These are phyloP conservation scores for Pheucticus melanocephalus DNA, from an alignment of 2,113 vertebrate genomes.

Conservation along the genomic window DNA sequence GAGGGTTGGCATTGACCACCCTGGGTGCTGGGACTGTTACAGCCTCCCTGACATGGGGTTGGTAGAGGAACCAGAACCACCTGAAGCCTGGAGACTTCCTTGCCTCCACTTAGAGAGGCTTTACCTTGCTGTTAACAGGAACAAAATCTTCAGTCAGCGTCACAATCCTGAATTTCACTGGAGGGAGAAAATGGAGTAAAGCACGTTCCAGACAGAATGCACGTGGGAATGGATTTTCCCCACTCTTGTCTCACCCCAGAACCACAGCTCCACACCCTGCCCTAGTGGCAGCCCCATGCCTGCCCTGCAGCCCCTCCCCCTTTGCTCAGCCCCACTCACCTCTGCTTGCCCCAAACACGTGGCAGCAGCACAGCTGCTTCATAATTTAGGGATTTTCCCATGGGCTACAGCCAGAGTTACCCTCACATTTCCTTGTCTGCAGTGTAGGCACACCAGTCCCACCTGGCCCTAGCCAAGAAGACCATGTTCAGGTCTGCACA, in stretches of 20 bases:
- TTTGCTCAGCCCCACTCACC: not conserved
- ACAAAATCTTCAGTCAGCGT: slow-evolving; percentile 2
- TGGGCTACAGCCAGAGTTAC: not conserved
- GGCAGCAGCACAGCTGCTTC: not conserved
- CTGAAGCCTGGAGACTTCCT: not conserved
- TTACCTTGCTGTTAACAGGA: slow-evolving; percentile 47
- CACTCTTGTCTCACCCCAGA: not conserved
- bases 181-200: not conserved
- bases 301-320: not conserved
- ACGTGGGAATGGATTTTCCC: fast-evolving
- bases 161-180: slow-evolving; percentile 58
- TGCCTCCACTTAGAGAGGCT: not conserved
- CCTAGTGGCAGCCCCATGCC: fast-evolving
- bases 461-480: not conserved
- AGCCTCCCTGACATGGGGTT: not conserved
- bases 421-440: not conserved
- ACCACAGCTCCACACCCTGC: not conserved
- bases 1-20: fast-evolving
- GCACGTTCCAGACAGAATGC: fast-evolving
- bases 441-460: not conserved
- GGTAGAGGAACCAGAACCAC: not conserved
- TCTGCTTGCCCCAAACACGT: fast-evolving
- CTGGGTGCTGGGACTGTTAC: not conserved
- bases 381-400: not conserved
- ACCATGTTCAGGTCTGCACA: not conserved